Conservation (phyloP, 2,797 vertebrate genomes). For the Notamacropus eugenii region DNA sequence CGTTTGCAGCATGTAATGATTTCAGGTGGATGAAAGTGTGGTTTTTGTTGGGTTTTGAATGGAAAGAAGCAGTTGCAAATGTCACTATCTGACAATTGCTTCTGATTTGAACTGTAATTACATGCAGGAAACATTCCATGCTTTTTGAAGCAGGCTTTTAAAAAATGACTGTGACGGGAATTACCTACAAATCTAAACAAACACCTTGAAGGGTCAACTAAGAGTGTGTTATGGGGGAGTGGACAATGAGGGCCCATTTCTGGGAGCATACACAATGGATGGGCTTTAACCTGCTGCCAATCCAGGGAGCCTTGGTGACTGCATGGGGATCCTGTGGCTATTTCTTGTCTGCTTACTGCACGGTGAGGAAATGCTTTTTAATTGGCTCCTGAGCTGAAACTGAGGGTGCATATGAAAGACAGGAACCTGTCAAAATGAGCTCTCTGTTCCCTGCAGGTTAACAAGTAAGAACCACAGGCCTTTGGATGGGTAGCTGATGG, state of each 20-base stretch:
- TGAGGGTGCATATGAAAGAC: neutral
- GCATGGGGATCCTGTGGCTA: neutral
- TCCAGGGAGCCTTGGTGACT: neutral
- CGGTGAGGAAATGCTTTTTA: neutral
- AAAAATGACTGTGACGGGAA: neutral
- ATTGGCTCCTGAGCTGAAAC: neutral
- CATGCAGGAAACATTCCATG: neutral
- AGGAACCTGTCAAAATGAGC: neutral
- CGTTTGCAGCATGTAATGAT: neutral
- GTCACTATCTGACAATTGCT: neutral
- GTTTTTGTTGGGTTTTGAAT: neutral
- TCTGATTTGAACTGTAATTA: conserved; percentile 27
- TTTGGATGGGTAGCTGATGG: neutral
- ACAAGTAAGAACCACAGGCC: neutral
- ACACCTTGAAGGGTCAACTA: neutral
- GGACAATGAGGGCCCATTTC: neutral
- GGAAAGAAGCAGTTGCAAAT: neutral
- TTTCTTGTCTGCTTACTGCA: neutral
- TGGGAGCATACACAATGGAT: neutral
- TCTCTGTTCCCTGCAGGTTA: neutral
- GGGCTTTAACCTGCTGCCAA: neutral
- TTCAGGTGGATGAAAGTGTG: neutral
- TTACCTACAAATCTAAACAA: neutral
- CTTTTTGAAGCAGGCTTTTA: neutral
- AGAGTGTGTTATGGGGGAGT: neutral